Evolutionary conservation across 2,888 invertebrate genomes (phyloP).

Genomic region (Tupiocoris notatus): DNA sequence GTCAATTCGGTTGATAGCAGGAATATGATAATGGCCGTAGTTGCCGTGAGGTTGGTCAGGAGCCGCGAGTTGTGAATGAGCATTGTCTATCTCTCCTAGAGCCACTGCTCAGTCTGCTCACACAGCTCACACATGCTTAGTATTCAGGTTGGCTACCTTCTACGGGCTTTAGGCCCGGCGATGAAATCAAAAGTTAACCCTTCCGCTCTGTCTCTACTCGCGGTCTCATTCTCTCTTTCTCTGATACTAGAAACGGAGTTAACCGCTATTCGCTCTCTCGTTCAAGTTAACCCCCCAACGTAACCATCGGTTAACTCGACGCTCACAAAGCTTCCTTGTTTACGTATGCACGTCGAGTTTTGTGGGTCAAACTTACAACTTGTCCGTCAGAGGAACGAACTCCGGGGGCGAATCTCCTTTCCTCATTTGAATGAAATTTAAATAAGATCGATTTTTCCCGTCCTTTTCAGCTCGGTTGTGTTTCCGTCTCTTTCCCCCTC

Average conservation of each 20-base stretch:
- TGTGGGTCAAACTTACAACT: constrained; percentile 50
- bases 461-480: constrained; percentile 28
- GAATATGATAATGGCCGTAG: constrained; percentile 3
- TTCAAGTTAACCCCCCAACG: constrained; percentile 34
- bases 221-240: not conserved
- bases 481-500: not conserved
- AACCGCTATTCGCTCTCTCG: constrained; percentile 1
- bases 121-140: constrained; percentile 46
- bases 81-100: constrained; percentile 43
- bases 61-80: constrained; percentile 38
- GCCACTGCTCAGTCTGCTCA: too few species aligned
- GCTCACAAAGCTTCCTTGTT: constrained; percentile 22
- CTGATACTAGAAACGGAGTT: constrained; percentile 46
- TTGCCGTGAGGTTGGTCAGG: constrained; percentile 40
- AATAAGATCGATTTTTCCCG: constrained; percentile 50
- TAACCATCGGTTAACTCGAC: not conserved
- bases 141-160: constrained; percentile 40
- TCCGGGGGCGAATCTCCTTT: constrained; percentile 11
- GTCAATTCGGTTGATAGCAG: too few species aligned
- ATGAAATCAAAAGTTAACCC: constrained; percentile 51
- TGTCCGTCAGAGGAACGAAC: constrained; percentile 46
- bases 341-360: constrained; percentile 50
- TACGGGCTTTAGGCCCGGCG: constrained; percentile 42
- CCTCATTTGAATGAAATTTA: constrained; percentile 51
- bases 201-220: constrained; percentile 53